phyloP scores from a whole-genome alignment of 2,113 vertebrate genomes.

The Furnarius figulus region DNA sequence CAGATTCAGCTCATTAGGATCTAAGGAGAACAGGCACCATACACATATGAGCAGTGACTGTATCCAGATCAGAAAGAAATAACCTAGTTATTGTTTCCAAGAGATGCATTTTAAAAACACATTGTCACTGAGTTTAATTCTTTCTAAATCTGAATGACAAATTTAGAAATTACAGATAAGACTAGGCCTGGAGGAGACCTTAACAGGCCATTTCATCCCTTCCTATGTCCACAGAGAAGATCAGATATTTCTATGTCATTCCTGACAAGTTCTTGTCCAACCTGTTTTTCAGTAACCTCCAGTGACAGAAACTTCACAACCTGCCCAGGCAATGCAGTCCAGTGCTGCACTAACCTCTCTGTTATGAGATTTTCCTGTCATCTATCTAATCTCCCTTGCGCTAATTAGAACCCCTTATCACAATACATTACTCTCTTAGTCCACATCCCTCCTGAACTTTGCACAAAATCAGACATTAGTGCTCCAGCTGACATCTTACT shows the following conservation, averaged over 20 bases:
- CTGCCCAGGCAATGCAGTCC: neutral
- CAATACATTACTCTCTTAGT: neutral
- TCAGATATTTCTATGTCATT: neutral
- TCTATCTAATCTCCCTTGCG: slow-evolving; percentile 2
- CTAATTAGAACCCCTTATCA: slow-evolving; percentile 25
- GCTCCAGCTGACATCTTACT: slow-evolving; percentile 1
- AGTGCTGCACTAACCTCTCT: neutral
- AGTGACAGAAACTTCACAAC: neutral
- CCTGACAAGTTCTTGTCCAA: neutral
- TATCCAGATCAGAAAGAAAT: neutral
- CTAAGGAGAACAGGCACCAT: neutral
- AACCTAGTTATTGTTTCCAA: neutral
- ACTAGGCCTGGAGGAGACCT: neutral
- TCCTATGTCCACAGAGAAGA: neutral
- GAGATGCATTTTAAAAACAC: neutral
- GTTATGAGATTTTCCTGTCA: neutral
- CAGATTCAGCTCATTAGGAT: neutral
- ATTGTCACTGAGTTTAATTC: neutral
- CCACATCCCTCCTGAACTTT: neutral
- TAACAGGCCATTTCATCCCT: neutral
- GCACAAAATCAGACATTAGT: neutral
- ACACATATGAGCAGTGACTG: neutral
- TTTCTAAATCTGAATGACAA: neutral
- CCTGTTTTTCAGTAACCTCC: neutral
- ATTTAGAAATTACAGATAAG: neutral